Evolutionary conservation across 2,797 vertebrate genomes (phyloP).

Genomic region (Petrocephalus schoutedeni): DNA sequence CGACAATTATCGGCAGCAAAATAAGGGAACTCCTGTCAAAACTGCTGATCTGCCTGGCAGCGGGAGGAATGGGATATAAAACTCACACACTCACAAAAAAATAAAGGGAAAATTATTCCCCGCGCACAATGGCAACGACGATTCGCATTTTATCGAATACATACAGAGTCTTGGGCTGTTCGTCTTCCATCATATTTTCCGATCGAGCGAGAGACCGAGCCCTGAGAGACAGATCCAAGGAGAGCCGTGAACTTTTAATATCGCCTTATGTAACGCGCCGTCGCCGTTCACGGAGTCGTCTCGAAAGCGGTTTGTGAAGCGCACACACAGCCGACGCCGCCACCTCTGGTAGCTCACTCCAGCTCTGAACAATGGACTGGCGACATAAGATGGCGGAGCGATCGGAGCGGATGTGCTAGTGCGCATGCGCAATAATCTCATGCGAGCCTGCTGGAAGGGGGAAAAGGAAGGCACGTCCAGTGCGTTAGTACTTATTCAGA

Average conservation of each 20-base stretch:
- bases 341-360: conserved; percentile 48
- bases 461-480: not conserved
- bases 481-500: not conserved
- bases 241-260: conserved; percentile 40
- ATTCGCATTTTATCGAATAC: conserved; percentile 35
- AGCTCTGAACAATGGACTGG: conserved; percentile 62
- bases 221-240: conserved; percentile 55
- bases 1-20: not conserved
- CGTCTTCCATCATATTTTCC: conserved; percentile 64
- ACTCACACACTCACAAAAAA: not conserved
- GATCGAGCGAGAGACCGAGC: conserved; percentile 57
- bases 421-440: conserved; percentile 36
- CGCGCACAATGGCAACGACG: not conserved
- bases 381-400: conserved; percentile 62
- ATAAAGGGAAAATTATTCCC: not conserved
- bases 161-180: conserved; percentile 67
- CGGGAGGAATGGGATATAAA: not conserved
- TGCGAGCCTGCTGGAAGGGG: not conserved
- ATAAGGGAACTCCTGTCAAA: not conserved
- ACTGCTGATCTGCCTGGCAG: not conserved
- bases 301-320: conserved; percentile 35
- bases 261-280: conserved; percentile 8
- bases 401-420: conserved; percentile 42
- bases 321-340: conserved; percentile 42
- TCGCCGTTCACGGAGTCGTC: not conserved